phyloP scores from a whole-genome alignment of 1,140 invertebrate genomes.

The Hydropsyche tenuis region DNA sequence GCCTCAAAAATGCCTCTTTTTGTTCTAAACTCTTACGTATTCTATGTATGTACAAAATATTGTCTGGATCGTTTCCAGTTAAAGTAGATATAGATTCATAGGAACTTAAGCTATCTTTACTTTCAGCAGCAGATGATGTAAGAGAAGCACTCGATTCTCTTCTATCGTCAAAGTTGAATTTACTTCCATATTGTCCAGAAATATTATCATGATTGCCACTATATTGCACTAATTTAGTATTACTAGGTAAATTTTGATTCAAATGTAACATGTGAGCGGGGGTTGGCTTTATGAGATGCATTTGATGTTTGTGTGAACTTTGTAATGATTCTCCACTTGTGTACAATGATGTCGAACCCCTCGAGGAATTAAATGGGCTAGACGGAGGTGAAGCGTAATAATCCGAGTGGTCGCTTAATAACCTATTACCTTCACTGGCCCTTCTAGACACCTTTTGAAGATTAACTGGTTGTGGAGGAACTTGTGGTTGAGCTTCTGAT shows the following conservation, averaged over 20 bases:
- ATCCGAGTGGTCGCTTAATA: slow-evolving; percentile 26
- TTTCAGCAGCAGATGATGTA: slow-evolving; percentile 65
- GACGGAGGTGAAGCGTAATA: slow-evolving; percentile 47
- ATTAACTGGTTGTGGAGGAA: slow-evolving; percentile 57
- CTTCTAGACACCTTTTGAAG: slow-evolving; percentile 53
- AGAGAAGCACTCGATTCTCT: slow-evolving; percentile 67
- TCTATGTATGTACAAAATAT: slow-evolving; percentile 68
- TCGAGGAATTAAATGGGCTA: slow-evolving; percentile 45
- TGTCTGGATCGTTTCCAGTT: slow-evolving; percentile 70
- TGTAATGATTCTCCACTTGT: slow-evolving; percentile 41
- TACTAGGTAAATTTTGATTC: slow-evolving; percentile 31
- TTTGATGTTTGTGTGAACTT: slow-evolving; percentile 43
- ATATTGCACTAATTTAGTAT: slow-evolving; percentile 40
- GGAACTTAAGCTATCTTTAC: slow-evolving; percentile 70
- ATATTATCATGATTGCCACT: slow-evolving; percentile 39
- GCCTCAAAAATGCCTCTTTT: slow-evolving; percentile 84
- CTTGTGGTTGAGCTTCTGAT: slow-evolving; percentile 60
- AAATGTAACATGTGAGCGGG: slow-evolving; percentile 28
- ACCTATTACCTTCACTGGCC: slow-evolving; percentile 62
- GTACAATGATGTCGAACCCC: slow-evolving; percentile 44
- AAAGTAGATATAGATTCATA: slow-evolving; percentile 72
- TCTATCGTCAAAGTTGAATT: slow-evolving; percentile 54
- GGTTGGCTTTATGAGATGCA: slow-evolving; percentile 35
- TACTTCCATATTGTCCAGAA: slow-evolving; percentile 43
- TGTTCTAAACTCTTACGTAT: slow-evolving; percentile 83